Conservation (phyloP, 2,797 vertebrate species). For the Sebastes variabilis region DNA sequence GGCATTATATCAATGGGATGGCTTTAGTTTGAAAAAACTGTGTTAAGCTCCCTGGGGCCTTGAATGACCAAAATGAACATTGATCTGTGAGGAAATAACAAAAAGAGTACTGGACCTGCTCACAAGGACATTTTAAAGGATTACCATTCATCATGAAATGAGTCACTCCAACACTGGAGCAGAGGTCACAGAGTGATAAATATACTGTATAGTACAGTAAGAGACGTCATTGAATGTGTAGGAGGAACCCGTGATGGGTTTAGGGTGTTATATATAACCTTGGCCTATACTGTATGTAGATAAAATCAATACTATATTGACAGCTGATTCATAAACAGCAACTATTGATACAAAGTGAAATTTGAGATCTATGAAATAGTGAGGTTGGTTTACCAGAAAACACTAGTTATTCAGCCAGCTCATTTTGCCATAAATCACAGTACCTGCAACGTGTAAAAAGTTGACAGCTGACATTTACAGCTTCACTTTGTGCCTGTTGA, state of each 20-base stretch:
- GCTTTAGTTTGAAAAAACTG: neutral
- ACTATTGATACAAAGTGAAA: constrained; percentile 3
- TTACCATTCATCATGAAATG: constrained; percentile 22
- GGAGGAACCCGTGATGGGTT: neutral
- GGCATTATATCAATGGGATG: neutral
- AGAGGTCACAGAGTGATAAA: constrained; percentile 22
- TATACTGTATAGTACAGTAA: neutral
- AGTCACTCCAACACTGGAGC: neutral
- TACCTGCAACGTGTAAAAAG: neutral
- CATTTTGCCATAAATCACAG: neutral
- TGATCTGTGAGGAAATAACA: constrained; percentile 23
- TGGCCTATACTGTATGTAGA: constrained; percentile 12
- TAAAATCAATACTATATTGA: constrained; percentile 29
- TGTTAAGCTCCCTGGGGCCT: neutral
- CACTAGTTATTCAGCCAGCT: neutral
- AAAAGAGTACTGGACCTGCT: neutral
- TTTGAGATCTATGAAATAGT: constrained; percentile 8
- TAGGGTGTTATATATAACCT: neutral
- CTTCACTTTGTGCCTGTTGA: constrained; percentile 2
- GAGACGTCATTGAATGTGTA: neutral
- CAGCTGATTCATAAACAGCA: neutral
- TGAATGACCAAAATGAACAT: constrained; percentile 20
- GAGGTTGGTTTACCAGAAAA: constrained; percentile 6
- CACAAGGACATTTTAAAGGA: constrained; percentile 11
- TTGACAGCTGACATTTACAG: neutral